These are phyloP conservation scores for Drosophila siamana DNA, from an alignment of 2,888 invertebrate species.

Conservation along the genomic window DNA sequence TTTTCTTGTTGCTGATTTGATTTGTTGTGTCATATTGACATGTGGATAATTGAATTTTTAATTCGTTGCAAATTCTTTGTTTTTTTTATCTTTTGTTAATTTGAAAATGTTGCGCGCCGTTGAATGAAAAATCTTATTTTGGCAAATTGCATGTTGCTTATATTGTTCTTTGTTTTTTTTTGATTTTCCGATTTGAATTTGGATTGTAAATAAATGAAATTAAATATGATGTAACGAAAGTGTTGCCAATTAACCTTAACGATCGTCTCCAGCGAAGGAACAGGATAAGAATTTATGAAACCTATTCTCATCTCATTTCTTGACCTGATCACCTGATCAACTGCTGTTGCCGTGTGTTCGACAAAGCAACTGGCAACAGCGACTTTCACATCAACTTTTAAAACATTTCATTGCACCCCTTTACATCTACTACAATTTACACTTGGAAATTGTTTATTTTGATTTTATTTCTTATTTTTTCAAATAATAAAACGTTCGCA, in stretches of 20 bases:
- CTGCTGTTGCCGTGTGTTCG: not conserved
- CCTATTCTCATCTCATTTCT: constrained; percentile 43
- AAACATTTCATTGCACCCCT: constrained; percentile 35
- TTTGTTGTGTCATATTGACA: not conserved
- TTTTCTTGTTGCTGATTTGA: constrained; percentile 18
- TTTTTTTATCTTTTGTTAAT: constrained; percentile 22
- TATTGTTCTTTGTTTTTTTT: constrained; percentile 47
- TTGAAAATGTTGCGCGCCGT: constrained; percentile 27
- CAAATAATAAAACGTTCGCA: constrained; percentile 8
- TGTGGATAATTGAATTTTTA: constrained; percentile 24
- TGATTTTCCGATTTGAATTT: constrained; percentile 28
- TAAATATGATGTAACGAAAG: constrained; percentile 13
- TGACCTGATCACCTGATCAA: constrained; percentile 10
- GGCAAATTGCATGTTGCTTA: constrained; percentile 75
- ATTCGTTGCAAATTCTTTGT: constrained; percentile 28
- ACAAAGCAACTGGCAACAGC: constrained; percentile 1
- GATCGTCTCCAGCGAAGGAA: constrained; percentile 16
- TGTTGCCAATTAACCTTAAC: constrained; percentile 23
- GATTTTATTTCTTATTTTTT: constrained; percentile 19
- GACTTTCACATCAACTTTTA: constrained; percentile 30
- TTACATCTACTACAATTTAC: constrained; percentile 2
- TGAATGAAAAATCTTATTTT: constrained; percentile 7
- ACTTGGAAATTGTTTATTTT: constrained; percentile 18
- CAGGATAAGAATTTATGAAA: constrained; percentile 1
- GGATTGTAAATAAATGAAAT: constrained; percentile 17